Conservation (phyloP, 2,888 invertebrate species). For the Subacronicta megacephala region DNA sequence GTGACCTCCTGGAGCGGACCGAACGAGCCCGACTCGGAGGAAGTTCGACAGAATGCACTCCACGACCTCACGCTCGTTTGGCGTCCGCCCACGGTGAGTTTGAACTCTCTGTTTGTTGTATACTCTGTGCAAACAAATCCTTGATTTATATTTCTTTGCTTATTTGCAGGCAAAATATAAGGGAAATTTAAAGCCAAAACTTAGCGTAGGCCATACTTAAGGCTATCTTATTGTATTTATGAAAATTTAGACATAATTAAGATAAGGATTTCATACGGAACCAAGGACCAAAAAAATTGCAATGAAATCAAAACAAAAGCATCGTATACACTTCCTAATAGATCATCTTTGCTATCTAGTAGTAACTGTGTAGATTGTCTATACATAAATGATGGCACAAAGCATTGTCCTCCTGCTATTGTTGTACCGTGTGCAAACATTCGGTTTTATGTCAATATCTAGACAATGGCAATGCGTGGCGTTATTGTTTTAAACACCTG, state of each 20-base stretch:
- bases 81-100: conserved; percentile 91
- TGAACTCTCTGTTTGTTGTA: conserved; percentile 19
- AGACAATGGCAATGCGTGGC: conserved; percentile 24
- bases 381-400: conserved; percentile 3
- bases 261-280: too few relatives aligned
- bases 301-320: too few relatives aligned
- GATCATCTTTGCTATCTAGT: conserved; percentile 7
- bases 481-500: conserved; percentile 39
- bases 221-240: background rate
- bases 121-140: conserved; percentile 43
- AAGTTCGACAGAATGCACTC: conserved; percentile 90
- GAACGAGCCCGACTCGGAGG: conserved; percentile 74
- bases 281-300: background rate
- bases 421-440: conserved; percentile 27
- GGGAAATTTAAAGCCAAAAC: background rate
- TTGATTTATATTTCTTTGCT: conserved; percentile 27
- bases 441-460: conserved; percentile 30
- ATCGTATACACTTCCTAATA: background rate
- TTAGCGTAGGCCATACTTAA: background rate
- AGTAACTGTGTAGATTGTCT: background rate
- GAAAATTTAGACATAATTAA: background rate
- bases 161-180: conserved; percentile 1
- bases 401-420: conserved; percentile 31
- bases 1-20: conserved; percentile 64
- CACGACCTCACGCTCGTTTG: conserved; percentile 89